Evolutionary conservation across 1,140 invertebrate species (phyloP).

Genomic region (Hylaeus anthracinus): DNA sequence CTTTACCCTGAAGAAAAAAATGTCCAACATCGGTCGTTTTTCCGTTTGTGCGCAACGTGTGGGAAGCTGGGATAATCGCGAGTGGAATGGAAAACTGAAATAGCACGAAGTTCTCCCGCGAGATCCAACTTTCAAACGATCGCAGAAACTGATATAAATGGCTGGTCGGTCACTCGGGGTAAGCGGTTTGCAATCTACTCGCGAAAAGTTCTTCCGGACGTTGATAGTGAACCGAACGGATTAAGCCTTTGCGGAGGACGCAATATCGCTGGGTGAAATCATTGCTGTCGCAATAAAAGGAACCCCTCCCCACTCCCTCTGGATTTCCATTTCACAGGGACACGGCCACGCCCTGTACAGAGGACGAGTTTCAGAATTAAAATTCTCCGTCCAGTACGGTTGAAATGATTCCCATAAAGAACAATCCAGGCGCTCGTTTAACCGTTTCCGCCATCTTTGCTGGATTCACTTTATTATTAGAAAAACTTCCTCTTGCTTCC

Average conservation of each 20-base stretch:
- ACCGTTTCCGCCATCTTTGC: no score
- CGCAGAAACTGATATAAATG: constrained; percentile 7
- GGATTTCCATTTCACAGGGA: background rate
- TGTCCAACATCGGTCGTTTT: no score
- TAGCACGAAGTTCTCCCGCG: background rate
- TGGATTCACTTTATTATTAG: no score
- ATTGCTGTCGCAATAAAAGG: background rate
- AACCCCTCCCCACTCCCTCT: no score
- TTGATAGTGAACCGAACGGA: constrained; percentile 21
- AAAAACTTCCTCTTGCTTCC: background rate
- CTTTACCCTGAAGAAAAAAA: no score
- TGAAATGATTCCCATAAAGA: no score
- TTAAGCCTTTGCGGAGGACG: constrained; percentile 2
- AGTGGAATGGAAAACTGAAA: constrained; percentile 2
- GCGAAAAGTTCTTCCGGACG: constrained; percentile 23
- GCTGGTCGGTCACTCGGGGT: constrained; percentile 6
- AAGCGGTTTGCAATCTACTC: constrained; percentile 31
- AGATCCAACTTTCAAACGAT: background rate
- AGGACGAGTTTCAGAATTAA: background rate
- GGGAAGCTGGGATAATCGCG: no score
- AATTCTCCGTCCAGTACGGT: background rate
- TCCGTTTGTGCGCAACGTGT: no score
- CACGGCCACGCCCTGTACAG: background rate
- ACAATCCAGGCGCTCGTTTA: no score
- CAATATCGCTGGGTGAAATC: constrained; percentile 16